phyloP scores from a whole-genome alignment of 2,888 invertebrate species.

The Andrena chrysosceles region DNA sequence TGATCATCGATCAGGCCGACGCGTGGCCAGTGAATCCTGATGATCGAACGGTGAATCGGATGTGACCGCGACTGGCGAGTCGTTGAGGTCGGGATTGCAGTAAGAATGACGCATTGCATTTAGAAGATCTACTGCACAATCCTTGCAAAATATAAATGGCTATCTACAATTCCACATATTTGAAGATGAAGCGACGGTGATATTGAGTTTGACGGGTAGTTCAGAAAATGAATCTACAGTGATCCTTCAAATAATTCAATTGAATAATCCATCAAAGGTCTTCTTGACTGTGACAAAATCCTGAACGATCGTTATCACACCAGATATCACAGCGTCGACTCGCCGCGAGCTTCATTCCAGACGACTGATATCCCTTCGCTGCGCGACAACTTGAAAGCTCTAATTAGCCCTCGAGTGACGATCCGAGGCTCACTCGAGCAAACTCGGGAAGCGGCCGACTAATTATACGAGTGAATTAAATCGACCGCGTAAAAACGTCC shows the following conservation, averaged over 20 bases:
- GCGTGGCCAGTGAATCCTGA: conserved; percentile 46
- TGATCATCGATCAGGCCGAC: conserved; percentile 66
- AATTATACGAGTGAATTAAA: conserved; percentile 56
- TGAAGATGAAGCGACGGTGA: background rate
- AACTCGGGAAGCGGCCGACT: conserved; percentile 36
- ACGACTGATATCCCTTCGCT: conserved; percentile 13
- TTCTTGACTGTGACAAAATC: background rate
- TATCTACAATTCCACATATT: background rate
- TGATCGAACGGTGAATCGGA: conserved; percentile 45
- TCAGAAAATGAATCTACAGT: background rate
- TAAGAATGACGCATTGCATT: conserved; percentile 12
- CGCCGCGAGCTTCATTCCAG: conserved; percentile 45
- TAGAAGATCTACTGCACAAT: conserved; percentile 19
- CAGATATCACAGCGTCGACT: conserved; percentile 8
- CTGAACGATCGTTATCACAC: background rate
- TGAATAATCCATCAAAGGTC: background rate
- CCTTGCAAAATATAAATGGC: background rate
- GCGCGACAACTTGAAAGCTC: conserved; percentile 35
- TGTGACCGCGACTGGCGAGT: background rate
- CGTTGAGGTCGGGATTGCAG: background rate
- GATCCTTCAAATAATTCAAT: background rate
- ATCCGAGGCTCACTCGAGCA: conserved; percentile 22
- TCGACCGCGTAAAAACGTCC: conserved; percentile 50
- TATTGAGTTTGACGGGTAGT: background rate
- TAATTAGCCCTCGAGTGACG: conserved; percentile 53